Percentiles rank a stretch among this genome's conserved stretches.
Conservation (phyloP, 2,113 vertebrate genomes). For the Lates calcarifer region DNA sequence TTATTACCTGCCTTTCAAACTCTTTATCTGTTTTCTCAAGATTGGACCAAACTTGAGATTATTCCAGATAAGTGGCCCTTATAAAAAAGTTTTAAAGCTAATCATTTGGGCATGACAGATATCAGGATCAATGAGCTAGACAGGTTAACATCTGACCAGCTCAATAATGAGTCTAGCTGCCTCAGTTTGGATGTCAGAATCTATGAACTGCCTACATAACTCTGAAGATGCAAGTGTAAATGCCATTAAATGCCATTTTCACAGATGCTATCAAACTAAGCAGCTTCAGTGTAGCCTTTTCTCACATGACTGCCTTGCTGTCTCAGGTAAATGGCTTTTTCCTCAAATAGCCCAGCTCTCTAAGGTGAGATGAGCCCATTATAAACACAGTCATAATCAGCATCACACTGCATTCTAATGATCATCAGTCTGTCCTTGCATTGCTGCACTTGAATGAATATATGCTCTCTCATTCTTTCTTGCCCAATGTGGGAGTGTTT, state of each 20-base stretch:
- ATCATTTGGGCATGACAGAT: background rate
- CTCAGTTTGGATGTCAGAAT: conserved; percentile 21
- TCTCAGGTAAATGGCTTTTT: conserved; percentile 68
- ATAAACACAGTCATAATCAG: conserved; percentile 70
- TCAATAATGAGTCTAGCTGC: conserved; percentile 40
- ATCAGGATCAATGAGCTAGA: conserved; percentile 47
- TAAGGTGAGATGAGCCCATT: conserved; percentile 68
- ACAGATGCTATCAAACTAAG: conserved; percentile 54
- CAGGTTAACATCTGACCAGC: conserved; percentile 52
- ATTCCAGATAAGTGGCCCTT: conserved; percentile 28
- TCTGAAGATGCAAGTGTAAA: conserved; percentile 59
- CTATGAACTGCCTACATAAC: conserved; percentile 33
- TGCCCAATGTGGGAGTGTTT: conserved; percentile 29
- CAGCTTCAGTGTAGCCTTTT: conserved; percentile 49
- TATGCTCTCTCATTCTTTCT: conserved; percentile 32
- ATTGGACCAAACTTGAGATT: conserved; percentile 15
- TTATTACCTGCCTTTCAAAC: background rate
- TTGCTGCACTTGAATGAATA: conserved; percentile 57
- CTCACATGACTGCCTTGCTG: conserved; percentile 62
- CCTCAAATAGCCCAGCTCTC: conserved; percentile 62
- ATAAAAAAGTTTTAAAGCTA: conserved; percentile 24
- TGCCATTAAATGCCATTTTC: conserved; percentile 67
- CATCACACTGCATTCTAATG: conserved; percentile 68
- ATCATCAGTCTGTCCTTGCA: conserved; percentile 63
- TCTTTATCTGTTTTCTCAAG: background rate